A percentile compares a stretch with the other conserved stretches of the same genome.
Conservation (phyloP, 2,888 invertebrate genomes). For the Ennomos fuscantarius region DNA sequence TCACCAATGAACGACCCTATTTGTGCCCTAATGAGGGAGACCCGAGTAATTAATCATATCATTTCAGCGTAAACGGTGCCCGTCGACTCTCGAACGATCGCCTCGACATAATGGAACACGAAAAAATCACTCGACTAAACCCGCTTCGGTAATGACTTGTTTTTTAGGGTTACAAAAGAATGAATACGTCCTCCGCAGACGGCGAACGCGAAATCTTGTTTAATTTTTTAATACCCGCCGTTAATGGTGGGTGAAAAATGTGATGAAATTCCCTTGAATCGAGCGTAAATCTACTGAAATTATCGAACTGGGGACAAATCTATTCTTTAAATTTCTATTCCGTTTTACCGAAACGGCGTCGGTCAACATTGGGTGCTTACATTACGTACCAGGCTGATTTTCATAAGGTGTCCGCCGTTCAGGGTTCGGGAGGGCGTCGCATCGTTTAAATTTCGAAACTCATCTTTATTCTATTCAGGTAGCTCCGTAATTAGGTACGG, state of each 20-base stretch:
- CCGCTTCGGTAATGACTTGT: constrained; percentile 83
- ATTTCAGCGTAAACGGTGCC: constrained; percentile 78
- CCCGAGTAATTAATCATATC: constrained; percentile 83
- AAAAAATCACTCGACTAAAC: constrained; percentile 78
- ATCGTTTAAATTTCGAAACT: constrained; percentile 75
- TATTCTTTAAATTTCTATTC: constrained; percentile 52
- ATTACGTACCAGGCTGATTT: constrained; percentile 70
- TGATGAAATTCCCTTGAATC: constrained; percentile 50
- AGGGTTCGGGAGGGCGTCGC: constrained; percentile 44
- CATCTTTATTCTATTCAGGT: constrained; percentile 75
- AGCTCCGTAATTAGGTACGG: constrained; percentile 75
- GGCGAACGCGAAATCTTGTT: constrained; percentile 69
- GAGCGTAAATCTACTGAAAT: constrained; percentile 52
- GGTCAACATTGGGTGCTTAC: constrained; percentile 62
- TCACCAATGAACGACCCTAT: constrained; percentile 80
- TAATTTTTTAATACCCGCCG: constrained; percentile 75
- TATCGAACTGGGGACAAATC: constrained; percentile 38
- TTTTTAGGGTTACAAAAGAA: constrained; percentile 83
- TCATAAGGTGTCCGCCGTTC: constrained; percentile 53
- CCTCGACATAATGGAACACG: constrained; percentile 76
- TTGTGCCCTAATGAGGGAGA: constrained; percentile 81
- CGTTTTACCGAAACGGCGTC: constrained; percentile 49
- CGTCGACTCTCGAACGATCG: constrained; percentile 71
- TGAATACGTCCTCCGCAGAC: constrained; percentile 81
- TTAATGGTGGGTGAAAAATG: constrained; percentile 67